phyloP scores from a whole-genome alignment of 1,140 invertebrate species.

The Caenorhabditis latens region DNA sequence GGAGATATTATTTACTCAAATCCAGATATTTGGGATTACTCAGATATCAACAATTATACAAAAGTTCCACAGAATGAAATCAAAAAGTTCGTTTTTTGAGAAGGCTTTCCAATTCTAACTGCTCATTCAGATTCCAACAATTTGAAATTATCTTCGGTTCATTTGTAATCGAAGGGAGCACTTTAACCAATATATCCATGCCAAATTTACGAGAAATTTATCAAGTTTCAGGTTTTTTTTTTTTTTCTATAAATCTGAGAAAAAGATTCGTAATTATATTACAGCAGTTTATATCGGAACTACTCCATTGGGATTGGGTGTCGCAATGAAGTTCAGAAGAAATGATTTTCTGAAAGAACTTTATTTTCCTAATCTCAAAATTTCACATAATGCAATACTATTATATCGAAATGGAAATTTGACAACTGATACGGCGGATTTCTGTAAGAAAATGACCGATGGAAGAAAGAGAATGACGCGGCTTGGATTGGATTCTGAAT shows the following conservation, averaged over 20 bases:
- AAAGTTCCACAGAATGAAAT: background rate
- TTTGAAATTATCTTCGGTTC: constrained; percentile 3
- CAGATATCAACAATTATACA: background rate
- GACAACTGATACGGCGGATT: background rate
- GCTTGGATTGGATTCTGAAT: background rate
- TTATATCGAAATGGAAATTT: background rate
- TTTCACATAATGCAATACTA: background rate
- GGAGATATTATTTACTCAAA: background rate
- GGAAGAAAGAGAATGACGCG: background rate
- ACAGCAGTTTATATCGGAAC: background rate
- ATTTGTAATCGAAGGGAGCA: constrained; percentile 3
- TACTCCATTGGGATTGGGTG: background rate
- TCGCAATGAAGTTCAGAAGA: constrained; percentile 3
- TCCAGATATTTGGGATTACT: background rate
- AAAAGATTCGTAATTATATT: background rate
- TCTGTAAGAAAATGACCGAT: background rate
- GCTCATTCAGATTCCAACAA: constrained; percentile 18
- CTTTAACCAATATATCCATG: background rate
- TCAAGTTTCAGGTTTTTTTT: constrained; percentile 17
- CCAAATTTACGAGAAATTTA: constrained; percentile 13
- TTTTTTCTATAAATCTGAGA: background rate
- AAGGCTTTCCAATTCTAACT: too few relatives aligned
- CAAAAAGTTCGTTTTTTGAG: background rate
- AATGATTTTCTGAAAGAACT: constrained; percentile 6
- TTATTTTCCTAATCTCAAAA: constrained; percentile 10